These are phyloP conservation scores for Meda fulgida DNA, from an alignment of 2,797 vertebrate species.

Conservation along the genomic window DNA sequence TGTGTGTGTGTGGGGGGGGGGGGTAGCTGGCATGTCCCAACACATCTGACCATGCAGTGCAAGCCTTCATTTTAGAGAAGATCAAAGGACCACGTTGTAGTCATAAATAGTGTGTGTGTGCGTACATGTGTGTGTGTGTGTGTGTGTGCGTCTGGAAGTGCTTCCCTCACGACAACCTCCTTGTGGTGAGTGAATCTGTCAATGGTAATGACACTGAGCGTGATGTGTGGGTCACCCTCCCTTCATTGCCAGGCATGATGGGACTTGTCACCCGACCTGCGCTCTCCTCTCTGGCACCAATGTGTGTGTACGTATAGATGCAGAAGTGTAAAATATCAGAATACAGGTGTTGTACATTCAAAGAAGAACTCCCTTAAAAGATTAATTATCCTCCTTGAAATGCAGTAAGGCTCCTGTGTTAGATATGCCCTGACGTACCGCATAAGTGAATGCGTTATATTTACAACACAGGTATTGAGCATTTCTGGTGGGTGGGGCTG, in stretches of 20 bases:
- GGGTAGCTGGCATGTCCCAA: slow-evolving; percentile 69
- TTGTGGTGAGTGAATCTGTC: slow-evolving; percentile 73
- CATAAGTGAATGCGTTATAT: not conserved
- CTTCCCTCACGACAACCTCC: slow-evolving; percentile 41
- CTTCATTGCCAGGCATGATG: slow-evolving; percentile 69
- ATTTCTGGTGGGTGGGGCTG: slow-evolving; percentile 26
- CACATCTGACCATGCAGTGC: slow-evolving; percentile 68
- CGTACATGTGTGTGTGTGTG: not conserved
- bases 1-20: slow-evolving; percentile 45
- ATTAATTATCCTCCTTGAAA: slow-evolving; percentile 37
- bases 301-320: slow-evolving; percentile 14
- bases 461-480: slow-evolving; percentile 2
- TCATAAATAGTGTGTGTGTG: slow-evolving; percentile 50
- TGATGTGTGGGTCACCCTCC: slow-evolving; percentile 65
- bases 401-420: not conserved
- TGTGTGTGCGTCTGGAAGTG: not conserved
- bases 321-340: slow-evolving; percentile 33
- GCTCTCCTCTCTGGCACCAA: slow-evolving; percentile 52
- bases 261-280: slow-evolving; percentile 64
- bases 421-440: not conserved
- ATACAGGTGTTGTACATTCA: slow-evolving; percentile 33
- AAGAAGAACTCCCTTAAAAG: slow-evolving; percentile 50
- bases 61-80: slow-evolving; percentile 63
- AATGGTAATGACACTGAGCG: slow-evolving; percentile 67
- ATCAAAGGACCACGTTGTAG: slow-evolving; percentile 64